These are phyloP conservation scores for Vombatus ursinus DNA, from an alignment of 2,113 vertebrate species.

Conservation along the genomic window DNA sequence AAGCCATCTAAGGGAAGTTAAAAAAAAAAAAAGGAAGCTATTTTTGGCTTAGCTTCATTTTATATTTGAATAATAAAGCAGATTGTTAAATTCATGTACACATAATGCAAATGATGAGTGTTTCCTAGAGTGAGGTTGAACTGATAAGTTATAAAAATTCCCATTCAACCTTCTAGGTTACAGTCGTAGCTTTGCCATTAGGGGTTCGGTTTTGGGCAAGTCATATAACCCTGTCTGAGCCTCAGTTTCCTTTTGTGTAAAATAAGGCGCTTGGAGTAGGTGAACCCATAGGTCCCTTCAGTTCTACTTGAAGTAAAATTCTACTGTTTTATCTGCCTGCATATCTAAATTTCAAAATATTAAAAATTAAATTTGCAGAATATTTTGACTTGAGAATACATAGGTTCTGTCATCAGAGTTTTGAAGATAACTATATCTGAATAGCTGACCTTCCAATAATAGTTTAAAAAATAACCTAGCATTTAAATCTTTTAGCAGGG, in stretches of 20 bases:
- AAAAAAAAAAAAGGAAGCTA: background rate
- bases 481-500: background rate
- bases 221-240: background rate
- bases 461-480: background rate
- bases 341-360: background rate
- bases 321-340: background rate
- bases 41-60: background rate
- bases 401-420: slow-evolving; percentile 17
- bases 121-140: background rate
- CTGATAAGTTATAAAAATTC: background rate
- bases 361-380: background rate
- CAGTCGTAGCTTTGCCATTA: background rate
- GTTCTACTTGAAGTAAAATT: background rate
- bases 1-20: background rate
- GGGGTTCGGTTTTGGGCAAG: background rate
- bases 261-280: background rate
- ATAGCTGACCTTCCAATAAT: background rate
- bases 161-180: background rate
- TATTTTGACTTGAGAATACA: background rate
- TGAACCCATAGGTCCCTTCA: background rate
- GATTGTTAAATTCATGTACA: background rate
- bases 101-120: background rate
- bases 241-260: background rate
- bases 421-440: slow-evolving; percentile 23
- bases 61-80: background rate